These are phyloP conservation scores for Lithophane leautieri DNA, from an alignment of 2,888 invertebrate species.

Conservation along the genomic window DNA sequence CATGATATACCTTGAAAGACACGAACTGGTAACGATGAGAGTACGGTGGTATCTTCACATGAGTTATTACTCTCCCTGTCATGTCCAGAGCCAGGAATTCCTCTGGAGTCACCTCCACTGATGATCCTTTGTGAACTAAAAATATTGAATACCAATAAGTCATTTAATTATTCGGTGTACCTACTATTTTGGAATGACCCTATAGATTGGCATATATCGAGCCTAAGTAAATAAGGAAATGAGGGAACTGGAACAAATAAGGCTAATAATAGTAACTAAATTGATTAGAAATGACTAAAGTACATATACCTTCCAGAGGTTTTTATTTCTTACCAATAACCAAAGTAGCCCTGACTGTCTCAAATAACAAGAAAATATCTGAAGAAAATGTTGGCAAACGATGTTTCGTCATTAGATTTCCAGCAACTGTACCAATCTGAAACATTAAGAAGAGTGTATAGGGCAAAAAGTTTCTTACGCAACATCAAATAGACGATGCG, in stretches of 20 bases:
- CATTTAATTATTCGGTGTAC: not conserved
- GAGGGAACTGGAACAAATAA: not conserved
- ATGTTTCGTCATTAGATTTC: slow-evolving; percentile 92
- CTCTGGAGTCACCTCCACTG: slow-evolving; percentile 75
- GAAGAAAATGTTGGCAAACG: slow-evolving; percentile 91
- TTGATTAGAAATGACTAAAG: not conserved
- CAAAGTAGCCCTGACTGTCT: slow-evolving; percentile 88
- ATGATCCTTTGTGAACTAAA: slow-evolving; percentile 65
- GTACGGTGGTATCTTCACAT: slow-evolving; percentile 79
- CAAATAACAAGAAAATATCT: slow-evolving; percentile 91
- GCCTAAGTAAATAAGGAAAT: not conserved
- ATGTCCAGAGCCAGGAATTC: slow-evolving; percentile 78
- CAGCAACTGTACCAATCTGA: slow-evolving; percentile 91
- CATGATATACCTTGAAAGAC: slow-evolving; percentile 75
- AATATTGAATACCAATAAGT: slow-evolving; percentile 26
- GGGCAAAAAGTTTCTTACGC: not conserved
- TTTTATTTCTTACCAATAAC: slow-evolving; percentile 79
- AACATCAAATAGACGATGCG: too few relatives aligned
- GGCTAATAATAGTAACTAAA: not conserved
- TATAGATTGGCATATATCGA: not conserved
- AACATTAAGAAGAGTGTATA: slow-evolving; percentile 39
- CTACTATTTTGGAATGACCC: not conserved
- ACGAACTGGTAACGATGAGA: slow-evolving; percentile 73
- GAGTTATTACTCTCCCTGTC: slow-evolving; percentile 76
- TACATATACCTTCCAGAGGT: not conserved